A percentile compares a stretch with the other conserved stretches of the same genome.
phyloP scores from a whole-genome alignment of 2,113 vertebrate genomes.

The Epinephelus moara region DNA sequence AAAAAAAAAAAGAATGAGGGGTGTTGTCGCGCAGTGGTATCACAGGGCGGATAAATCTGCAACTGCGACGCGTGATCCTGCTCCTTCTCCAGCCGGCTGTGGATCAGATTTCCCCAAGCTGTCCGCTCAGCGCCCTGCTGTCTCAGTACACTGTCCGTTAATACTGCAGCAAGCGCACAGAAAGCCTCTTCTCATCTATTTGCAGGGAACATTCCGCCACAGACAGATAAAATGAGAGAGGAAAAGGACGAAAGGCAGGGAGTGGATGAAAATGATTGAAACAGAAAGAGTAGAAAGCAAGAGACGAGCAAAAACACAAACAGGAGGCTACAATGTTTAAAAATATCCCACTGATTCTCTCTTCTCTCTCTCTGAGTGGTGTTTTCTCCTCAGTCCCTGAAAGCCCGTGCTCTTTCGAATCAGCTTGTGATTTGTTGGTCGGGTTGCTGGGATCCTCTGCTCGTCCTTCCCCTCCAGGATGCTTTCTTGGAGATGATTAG shows the following conservation, averaged over 20 bases:
- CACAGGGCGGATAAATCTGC: conserved; percentile 77
- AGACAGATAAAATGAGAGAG: conserved; percentile 55
- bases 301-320: conserved; percentile 23
- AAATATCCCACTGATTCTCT: conserved; percentile 51
- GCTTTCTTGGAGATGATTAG: conserved; percentile 61
- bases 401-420: conserved; percentile 53
- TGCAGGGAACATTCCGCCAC: conserved; percentile 73
- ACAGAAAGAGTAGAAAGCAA: conserved; percentile 29
- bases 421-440: conserved; percentile 70
- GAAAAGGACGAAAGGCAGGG: conserved; percentile 25
- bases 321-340: conserved; percentile 32
- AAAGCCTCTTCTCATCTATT: conserved; percentile 80
- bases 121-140: conserved; percentile 70
- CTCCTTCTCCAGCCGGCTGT: conserved; percentile 63
- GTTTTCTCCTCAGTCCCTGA: conserved; percentile 47
- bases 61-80: conserved; percentile 73
- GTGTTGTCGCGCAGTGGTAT: conserved; percentile 76
- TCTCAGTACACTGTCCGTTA: conserved; percentile 58
- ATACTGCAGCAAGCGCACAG: conserved; percentile 75
- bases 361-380: conserved; percentile 12
- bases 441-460: conserved; percentile 63
- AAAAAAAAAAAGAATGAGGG: conserved; percentile 49
- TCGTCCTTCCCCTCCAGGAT: conserved; percentile 58
- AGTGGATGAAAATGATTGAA: conserved; percentile 31
- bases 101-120: conserved; percentile 78